Percentiles rank a stretch among this genome's conserved stretches.
Evolutionary conservation across 2,113 vertebrate genomes (phyloP).

Genomic region (Excalfactoria chinensis): DNA sequence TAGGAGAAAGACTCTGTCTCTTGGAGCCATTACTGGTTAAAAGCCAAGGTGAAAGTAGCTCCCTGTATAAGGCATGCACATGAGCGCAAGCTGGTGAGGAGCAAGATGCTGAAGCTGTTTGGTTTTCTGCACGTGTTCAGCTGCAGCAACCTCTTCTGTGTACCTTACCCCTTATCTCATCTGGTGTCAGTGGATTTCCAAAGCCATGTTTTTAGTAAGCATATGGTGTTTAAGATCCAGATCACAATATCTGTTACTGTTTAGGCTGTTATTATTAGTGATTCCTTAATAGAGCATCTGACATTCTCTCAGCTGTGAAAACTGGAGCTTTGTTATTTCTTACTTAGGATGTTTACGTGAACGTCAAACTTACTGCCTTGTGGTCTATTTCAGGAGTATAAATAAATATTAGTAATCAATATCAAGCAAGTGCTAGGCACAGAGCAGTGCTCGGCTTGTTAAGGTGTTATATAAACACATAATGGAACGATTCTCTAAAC

Average conservation of each 20-base stretch:
- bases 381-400: not conserved
- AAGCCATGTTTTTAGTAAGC: not conserved
- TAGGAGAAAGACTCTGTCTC: fast-evolving
- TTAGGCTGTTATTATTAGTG: not conserved
- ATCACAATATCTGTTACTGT: not conserved
- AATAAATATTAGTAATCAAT: not conserved
- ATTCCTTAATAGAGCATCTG: not conserved
- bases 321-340: not conserved
- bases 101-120: not conserved
- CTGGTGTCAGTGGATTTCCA: not conserved
- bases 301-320: not conserved
- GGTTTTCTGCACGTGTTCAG: not conserved
- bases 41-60: fast-evolving
- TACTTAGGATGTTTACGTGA: not conserved
- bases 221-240: not conserved
- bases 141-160: not conserved
- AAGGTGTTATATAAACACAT: not conserved
- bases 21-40: not conserved
- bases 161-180: not conserved
- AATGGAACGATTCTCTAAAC: not conserved
- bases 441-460: not conserved
- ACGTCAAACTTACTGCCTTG: not conserved
- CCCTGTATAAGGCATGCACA: not conserved
- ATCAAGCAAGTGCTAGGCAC: not conserved
- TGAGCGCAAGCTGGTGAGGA: fast-evolving